These are phyloP conservation scores for Phenganax subtilis DNA, from an alignment of 92 coral and sea anemone species.

Conservation along the genomic window DNA sequence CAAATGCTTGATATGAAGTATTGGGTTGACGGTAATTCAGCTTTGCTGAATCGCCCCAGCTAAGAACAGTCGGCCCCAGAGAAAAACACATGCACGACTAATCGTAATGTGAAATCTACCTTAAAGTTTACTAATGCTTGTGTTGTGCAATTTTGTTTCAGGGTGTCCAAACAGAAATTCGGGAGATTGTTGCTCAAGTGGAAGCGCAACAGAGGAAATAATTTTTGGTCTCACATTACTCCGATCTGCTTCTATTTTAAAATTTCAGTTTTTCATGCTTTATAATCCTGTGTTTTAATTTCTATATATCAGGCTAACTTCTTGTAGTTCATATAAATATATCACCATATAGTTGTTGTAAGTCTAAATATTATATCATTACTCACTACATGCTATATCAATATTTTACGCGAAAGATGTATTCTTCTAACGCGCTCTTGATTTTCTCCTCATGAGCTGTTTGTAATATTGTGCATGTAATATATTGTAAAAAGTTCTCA, in stretches of 20 bases:
- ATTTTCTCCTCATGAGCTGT: constrained; percentile 6
- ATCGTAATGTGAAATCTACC: no score
- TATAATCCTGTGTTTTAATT: constrained; percentile 14
- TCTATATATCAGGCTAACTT: constrained; percentile 10
- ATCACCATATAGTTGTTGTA: constrained; percentile 27
- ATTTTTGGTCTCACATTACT: not conserved
- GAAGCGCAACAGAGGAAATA: constrained; percentile 38
- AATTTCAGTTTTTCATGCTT: not conserved
- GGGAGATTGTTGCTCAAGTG: constrained; percentile 34
- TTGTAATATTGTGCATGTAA: constrained; percentile 44
- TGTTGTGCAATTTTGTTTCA: constrained; percentile 4
- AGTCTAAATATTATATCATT: constrained; percentile 22
- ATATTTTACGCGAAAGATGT: constrained; percentile 21
- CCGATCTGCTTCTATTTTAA: constrained; percentile 27
- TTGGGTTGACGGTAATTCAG: no score
- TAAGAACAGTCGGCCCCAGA: no score
- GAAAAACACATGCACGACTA: no score
- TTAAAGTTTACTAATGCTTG: not conserved
- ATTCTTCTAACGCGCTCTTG: constrained; percentile 24
- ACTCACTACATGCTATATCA: constrained; percentile 18
- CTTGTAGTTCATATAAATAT: not conserved
- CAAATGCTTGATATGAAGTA: no score
- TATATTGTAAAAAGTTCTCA: constrained; percentile 40
- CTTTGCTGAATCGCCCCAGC: no score
- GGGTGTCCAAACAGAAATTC: constrained; percentile 42